phyloP scores from a whole-genome alignment of 2,797 vertebrate genomes.

The Sitta carolinensis region DNA sequence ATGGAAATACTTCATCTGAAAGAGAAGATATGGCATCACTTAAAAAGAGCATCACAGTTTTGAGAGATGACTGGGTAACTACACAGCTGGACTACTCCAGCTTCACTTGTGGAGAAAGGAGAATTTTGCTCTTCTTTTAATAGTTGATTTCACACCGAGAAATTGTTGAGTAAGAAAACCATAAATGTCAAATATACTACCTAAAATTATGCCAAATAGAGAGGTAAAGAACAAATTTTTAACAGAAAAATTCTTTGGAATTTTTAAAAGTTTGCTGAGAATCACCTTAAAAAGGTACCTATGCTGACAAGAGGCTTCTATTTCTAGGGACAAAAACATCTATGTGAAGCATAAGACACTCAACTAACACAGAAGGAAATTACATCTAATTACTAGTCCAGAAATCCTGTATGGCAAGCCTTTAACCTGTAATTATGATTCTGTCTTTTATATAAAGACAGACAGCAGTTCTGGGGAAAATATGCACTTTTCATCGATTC shows the following conservation, averaged over 20 bases:
- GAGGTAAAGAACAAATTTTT: background rate
- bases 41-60: background rate
- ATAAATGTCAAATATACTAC: background rate
- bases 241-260: background rate
- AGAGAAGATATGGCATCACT: background rate
- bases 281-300: background rate
- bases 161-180: background rate
- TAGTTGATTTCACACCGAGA: background rate
- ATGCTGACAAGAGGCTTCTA: background rate
- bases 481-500: background rate
- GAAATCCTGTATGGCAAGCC: background rate
- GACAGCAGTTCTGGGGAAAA: background rate
- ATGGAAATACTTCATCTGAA: background rate
- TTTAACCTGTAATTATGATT: background rate
- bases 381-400: background rate
- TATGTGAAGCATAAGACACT: background rate
- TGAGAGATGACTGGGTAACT: background rate
- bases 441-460: background rate
- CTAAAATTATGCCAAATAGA: background rate
- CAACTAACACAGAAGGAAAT: background rate
- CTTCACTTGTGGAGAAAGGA: background rate
- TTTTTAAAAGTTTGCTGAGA: background rate
- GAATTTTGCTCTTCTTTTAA: background rate
- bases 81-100: background rate
- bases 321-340: background rate